Percentiles rank a stretch among this genome's conserved stretches.
Conservation (phyloP, 2,113 vertebrate genomes). For the Mesoclemmys tuberculata region DNA sequence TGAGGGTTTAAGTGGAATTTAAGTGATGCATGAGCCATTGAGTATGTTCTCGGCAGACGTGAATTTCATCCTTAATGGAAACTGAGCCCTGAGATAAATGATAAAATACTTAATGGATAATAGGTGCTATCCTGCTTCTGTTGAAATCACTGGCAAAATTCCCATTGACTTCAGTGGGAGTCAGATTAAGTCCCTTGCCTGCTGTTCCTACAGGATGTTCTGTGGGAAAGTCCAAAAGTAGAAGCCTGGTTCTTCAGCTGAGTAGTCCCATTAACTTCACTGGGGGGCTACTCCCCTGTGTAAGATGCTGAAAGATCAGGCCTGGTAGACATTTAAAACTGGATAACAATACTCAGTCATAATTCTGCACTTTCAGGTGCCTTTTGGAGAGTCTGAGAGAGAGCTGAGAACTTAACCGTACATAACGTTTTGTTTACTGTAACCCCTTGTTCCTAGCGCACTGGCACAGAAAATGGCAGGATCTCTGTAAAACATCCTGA, state of each 20-base stretch:
- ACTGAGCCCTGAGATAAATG: neutral
- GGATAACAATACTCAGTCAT: slow-evolving; percentile 10
- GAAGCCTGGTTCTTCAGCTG: slow-evolving; percentile 34
- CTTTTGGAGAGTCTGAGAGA: slow-evolving; percentile 75
- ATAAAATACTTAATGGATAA: neutral
- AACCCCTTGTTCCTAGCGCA: slow-evolving; percentile 41
- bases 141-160: neutral
- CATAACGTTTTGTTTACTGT: slow-evolving; percentile 53
- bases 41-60: neutral
- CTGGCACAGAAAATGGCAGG: slow-evolving; percentile 63
- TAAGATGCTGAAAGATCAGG: neutral
- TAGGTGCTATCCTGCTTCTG: neutral
- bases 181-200: neutral
- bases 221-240: slow-evolving; percentile 30
- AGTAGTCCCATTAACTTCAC: neutral
- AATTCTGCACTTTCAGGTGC: slow-evolving; percentile 79
- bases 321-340: neutral
- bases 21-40: neutral
- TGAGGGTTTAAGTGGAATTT: neutral
- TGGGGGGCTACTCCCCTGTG: neutral
- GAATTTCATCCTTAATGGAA: neutral
- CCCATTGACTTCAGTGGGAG: neutral
- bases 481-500: slow-evolving; percentile 70
- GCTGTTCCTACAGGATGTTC: slow-evolving; percentile 44
- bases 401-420: slow-evolving; percentile 43